A percentile compares a stretch with the other conserved stretches of the same genome.
phyloP scores from a whole-genome alignment of 2,113 vertebrate genomes.

The Potamarius usumacintae region DNA sequence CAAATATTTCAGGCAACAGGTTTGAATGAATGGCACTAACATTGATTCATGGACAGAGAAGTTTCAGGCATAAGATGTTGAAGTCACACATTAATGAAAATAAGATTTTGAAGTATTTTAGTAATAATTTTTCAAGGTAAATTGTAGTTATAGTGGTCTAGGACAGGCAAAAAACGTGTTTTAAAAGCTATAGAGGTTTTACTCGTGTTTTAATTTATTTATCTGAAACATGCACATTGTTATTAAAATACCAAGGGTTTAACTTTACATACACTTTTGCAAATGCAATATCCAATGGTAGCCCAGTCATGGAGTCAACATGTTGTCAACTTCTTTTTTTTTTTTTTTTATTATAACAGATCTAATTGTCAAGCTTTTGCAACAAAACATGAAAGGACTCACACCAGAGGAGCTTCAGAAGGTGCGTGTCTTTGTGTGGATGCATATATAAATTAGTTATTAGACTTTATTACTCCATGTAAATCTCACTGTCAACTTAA shows the following conservation, averaged over 20 bases:
- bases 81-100: neutral
- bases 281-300: neutral
- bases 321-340: neutral
- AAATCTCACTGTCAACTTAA: conserved; percentile 54
- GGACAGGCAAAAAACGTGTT: neutral
- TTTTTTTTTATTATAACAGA: neutral
- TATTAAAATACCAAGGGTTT: neutral
- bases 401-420: conserved; percentile 26
- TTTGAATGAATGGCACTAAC: neutral
- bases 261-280: neutral
- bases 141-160: neutral
- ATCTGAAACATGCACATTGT: neutral
- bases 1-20: neutral
- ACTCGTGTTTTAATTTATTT: neutral
- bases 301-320: neutral
- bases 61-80: neutral
- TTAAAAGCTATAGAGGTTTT: neutral
- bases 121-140: neutral
- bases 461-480: neutral
- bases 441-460: neutral
- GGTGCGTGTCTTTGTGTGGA: conserved; percentile 56
- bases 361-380: conserved; percentile 6
- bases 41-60: neutral
- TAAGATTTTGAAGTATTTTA: neutral
- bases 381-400: conserved; percentile 5